Evolutionary conservation across 2,888 invertebrate genomes (phyloP), one percentile per base, ranked within the genome.

Genomic region (Pecten maximus): DNA sequence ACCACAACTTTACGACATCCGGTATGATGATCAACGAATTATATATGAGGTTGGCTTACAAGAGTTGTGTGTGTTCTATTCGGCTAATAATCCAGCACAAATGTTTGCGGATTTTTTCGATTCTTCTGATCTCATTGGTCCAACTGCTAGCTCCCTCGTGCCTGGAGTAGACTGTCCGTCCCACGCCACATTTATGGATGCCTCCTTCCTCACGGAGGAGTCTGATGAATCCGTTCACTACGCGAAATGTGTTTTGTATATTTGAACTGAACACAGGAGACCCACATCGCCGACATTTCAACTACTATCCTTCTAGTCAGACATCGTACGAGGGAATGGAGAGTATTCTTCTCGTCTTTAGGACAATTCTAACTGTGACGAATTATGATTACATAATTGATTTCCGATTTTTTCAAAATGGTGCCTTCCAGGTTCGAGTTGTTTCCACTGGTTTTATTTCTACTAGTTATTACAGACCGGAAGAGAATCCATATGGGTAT

Each of bases 351-450:
- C 90, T 96, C 0, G 92, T 94, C 0, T 88, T 95, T 10, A 88
- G 95, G 87, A 94, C 93, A 40, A 94, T 95, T 19, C 10, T 93
- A 12, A 92, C 94, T 2, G 91, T 96, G 8, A 90, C 90, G 10
- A 96, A 95, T 90, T 96, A 95, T 89, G 96, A 96, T 89, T 96
- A 96, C 89, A 93, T 96, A 8, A 90, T 95, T 50, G 96, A 96
- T 89, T 95, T 94, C 50, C 92, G 94, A 15, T 95, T 96, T 87
- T 95, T 95, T 86, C 95, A 94, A 88, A 95, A 94, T 89, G 95
- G 95, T 2, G 94, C 90, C 0, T 88, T 95, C 3, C 94, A 95
- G 40, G 92, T 94, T 6, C 92, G 93, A 54, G 93, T 91, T 3
- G 89, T 93, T 28, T 93, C 95, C 12, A 94, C 95, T 19, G 96